phyloP scores from a whole-genome alignment of 1,140 invertebrate genomes.

The Procambarus clarkii region DNA sequence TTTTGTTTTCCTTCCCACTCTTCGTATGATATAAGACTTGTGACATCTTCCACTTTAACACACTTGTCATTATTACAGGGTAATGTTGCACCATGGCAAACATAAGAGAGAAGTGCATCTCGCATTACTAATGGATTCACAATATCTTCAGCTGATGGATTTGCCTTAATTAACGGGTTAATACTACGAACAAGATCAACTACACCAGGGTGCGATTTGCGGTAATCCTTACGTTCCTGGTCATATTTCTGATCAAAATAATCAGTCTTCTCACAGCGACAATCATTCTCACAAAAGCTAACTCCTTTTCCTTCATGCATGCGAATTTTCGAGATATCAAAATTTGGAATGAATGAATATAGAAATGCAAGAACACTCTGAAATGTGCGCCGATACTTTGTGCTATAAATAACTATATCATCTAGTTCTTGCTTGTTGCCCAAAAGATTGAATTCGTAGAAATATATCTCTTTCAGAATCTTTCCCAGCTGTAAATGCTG shows the following conservation, averaged over 20 bases:
- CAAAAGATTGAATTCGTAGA: constrained; percentile 79
- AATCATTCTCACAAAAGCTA: constrained; percentile 88
- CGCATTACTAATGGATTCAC: constrained; percentile 83
- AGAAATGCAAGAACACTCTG: constrained; percentile 90
- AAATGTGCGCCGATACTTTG: constrained; percentile 89
- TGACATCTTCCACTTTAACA: constrained; percentile 83
- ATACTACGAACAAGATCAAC: constrained; percentile 79
- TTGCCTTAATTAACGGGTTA: constrained; percentile 80
- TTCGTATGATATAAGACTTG: constrained; percentile 84
- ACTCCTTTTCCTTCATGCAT: constrained; percentile 86
- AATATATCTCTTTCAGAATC: constrained; percentile 84
- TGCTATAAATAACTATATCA: constrained; percentile 86
- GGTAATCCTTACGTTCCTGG: constrained; percentile 70
- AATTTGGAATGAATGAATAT: constrained; percentile 84
- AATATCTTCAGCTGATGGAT: constrained; percentile 79
- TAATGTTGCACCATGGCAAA: constrained; percentile 87
- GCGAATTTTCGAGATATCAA: constrained; percentile 77
- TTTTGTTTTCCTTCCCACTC: constrained; percentile 85
- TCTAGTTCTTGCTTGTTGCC: constrained; percentile 77
- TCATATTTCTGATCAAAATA: constrained; percentile 79
- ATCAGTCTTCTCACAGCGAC: constrained; percentile 86
- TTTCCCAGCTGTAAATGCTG: constrained; percentile 88
- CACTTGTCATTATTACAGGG: constrained; percentile 81
- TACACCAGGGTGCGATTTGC: constrained; percentile 79
- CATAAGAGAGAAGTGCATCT: constrained; percentile 87